Evolutionary conservation across 2,888 invertebrate genomes (phyloP).

Genomic region (Callinectes sapidus): DNA sequence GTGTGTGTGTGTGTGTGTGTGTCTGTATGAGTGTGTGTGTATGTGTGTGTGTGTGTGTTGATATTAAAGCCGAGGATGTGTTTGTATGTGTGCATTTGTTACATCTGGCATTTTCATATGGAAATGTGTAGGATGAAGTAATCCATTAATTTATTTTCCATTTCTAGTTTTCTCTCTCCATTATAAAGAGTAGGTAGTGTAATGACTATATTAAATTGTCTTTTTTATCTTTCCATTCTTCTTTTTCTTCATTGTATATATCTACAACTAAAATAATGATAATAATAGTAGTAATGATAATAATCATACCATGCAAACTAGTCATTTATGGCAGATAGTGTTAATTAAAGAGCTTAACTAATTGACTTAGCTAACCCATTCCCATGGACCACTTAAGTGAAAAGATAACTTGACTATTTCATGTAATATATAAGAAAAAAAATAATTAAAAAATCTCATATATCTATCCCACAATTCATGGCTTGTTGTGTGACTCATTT

Average conservation of each 20-base stretch:
- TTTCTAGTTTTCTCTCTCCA: constrained; percentile 36
- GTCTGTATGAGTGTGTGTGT: background rate
- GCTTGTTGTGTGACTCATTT: background rate
- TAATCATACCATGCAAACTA: constrained; percentile 57
- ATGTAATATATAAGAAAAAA: background rate
- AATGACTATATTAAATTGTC: background rate
- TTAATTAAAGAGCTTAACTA: background rate
- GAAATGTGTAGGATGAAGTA: constrained; percentile 54
- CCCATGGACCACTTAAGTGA: background rate
- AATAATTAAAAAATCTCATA: background rate
- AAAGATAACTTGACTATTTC: constrained; percentile 8
- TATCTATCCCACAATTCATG: background rate
- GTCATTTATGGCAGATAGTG: constrained; percentile 66
- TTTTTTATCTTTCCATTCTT: constrained; percentile 25
- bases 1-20: background rate
- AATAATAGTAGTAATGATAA: constrained; percentile 31
- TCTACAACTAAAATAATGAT: background rate
- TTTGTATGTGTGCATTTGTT: constrained; percentile 52
- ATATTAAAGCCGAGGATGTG: background rate
- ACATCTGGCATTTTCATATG: constrained; percentile 59
- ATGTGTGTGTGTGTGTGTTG: constrained; percentile 43
- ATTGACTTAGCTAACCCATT: background rate
- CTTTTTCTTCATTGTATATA: constrained; percentile 52
- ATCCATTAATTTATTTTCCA: constrained; percentile 59
- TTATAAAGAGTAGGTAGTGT: constrained; percentile 39